Conservation (phyloP, 1,140 invertebrate species). For the Metaphire vulgaris region DNA sequence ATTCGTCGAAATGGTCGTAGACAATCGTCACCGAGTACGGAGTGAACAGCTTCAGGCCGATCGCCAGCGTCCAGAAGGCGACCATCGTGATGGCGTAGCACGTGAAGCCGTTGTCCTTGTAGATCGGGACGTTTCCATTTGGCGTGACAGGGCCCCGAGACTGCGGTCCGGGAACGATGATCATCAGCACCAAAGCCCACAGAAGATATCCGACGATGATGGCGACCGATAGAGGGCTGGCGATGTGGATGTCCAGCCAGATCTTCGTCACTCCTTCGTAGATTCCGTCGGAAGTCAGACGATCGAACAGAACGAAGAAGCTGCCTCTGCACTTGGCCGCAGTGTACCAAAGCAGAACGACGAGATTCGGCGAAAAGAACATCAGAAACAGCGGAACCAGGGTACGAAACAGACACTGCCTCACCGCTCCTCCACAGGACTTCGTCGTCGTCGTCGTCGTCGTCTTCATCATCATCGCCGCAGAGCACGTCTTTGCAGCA, state of each 20-base stretch:
- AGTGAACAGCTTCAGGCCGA: conserved; percentile 35
- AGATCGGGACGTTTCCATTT: conserved; percentile 54
- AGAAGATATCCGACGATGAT: conserved; percentile 40
- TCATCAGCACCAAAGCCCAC: conserved; percentile 43
- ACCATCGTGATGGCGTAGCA: conserved; percentile 54
- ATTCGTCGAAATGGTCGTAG: conserved; percentile 54
- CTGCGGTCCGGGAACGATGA: conserved; percentile 51
- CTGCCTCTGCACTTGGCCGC: conserved; percentile 41
- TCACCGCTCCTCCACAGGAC: conserved; percentile 16
- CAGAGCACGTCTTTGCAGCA: too few species aligned
- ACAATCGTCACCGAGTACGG: conserved; percentile 41
- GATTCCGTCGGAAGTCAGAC: conserved; percentile 9
- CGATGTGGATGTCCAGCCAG: conserved; percentile 37
- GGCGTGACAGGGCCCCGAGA: conserved; percentile 54
- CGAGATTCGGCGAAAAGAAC: conserved; percentile 38
- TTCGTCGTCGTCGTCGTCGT: too few species aligned
- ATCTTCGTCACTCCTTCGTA: conserved; percentile 35
- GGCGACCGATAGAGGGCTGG: conserved; percentile 33
- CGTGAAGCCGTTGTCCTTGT: conserved; percentile 57
- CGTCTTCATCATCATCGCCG: too few species aligned
- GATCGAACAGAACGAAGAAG: conserved; percentile 29
- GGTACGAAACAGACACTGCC: conserved; percentile 33
- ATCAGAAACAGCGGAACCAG: conserved; percentile 42
- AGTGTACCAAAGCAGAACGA: conserved; percentile 45
- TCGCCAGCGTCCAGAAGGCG: conserved; percentile 42